Conservation (phyloP, 2,888 invertebrate genomes). For the Koerneria pararmatus region DNA sequence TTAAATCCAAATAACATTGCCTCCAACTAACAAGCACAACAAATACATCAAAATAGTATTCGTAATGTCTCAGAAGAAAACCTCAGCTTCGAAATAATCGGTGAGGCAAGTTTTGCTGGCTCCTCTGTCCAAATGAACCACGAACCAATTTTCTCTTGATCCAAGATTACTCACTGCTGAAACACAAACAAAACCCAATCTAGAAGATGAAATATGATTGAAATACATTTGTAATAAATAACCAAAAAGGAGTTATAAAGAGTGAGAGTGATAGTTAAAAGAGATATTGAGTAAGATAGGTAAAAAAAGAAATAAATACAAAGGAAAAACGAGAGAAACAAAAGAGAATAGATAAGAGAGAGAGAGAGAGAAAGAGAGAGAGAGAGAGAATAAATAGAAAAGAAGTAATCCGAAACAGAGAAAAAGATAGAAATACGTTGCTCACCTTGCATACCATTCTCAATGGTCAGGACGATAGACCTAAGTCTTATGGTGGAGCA, state of each 20-base stretch:
- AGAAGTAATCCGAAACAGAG: too few relatives aligned
- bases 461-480: slow-evolving; percentile 44
- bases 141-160: slow-evolving; percentile 54
- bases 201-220: background rate
- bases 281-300: too few relatives aligned
- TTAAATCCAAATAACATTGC: too few relatives aligned
- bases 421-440: too few relatives aligned
- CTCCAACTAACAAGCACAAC: too few relatives aligned
- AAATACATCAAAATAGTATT: too few relatives aligned
- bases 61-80: slow-evolving; percentile 14
- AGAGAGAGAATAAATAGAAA: too few relatives aligned
- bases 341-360: background rate
- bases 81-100: slow-evolving; percentile 56
- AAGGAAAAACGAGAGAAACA: background rate
- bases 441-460: slow-evolving; percentile 37
- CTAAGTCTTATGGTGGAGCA: slow-evolving; percentile 54
- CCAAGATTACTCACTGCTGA: slow-evolving; percentile 41
- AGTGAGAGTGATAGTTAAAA: too few relatives aligned
- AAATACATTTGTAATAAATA: too few relatives aligned
- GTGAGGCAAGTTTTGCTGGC: slow-evolving; percentile 54
- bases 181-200: slow-evolving; percentile 11
- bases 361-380: slow-evolving; percentile 10
- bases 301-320: slow-evolving; percentile 3
- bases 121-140: slow-evolving; percentile 43
- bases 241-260: too few relatives aligned